Percentiles rank a stretch among this genome's conserved stretches.
phyloP scores from a whole-genome alignment of 2,113 vertebrate species.

The Condylura cristata region DNA sequence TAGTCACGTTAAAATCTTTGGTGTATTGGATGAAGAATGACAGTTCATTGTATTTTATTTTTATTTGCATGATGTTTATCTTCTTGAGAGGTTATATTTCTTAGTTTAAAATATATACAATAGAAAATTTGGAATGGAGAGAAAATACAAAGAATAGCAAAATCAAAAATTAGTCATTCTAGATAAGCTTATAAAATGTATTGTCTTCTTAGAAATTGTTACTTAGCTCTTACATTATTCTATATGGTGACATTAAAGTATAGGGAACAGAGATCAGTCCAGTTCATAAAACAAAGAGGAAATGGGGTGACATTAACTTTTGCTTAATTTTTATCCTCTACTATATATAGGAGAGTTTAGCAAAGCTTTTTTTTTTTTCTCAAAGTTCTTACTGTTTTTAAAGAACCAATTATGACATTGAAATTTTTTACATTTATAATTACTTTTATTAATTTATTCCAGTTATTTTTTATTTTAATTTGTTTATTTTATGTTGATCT shows the following conservation, averaged over 20 bases:
- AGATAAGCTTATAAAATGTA: conserved; percentile 19
- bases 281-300: conserved; percentile 20
- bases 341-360: conserved; percentile 24
- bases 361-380: not conserved
- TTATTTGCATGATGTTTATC: not conserved
- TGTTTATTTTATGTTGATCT: not conserved
- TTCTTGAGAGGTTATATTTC: not conserved
- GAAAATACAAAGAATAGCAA: conserved; percentile 16
- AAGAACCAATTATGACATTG: not conserved
- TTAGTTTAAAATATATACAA: not conserved
- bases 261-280: not conserved
- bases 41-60: not conserved
- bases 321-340: conserved; percentile 35
- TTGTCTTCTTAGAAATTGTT: not conserved
- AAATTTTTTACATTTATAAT: not conserved
- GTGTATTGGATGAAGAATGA: not conserved
- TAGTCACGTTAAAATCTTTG: not conserved
- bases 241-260: not conserved
- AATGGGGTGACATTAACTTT: not conserved
- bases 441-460: not conserved
- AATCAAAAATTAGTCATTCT: conserved; percentile 29
- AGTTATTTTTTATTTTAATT: not conserved
- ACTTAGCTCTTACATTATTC: not conserved
- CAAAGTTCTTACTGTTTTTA: not conserved
- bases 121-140: not conserved